phyloP scores from a whole-genome alignment of 2,888 invertebrate species.

The Folsomia candida region DNA sequence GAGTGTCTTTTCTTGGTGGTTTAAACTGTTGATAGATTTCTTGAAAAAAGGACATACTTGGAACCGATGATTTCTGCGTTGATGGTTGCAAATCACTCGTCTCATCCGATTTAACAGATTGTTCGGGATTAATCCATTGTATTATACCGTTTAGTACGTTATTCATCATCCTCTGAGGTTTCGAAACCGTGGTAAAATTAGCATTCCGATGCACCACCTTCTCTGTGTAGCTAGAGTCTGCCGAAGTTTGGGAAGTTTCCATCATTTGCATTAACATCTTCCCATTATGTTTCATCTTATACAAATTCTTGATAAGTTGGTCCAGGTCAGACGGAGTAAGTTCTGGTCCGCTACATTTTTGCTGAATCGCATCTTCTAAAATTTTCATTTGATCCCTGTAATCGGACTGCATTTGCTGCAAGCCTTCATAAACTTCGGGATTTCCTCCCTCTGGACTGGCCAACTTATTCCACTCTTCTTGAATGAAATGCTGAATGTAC shows the following conservation, averaged over 20 bases:
- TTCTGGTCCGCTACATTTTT: not conserved
- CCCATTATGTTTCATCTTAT: slow-evolving; percentile 2
- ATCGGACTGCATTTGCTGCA: slow-evolving; percentile 5
- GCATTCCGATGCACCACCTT: not conserved
- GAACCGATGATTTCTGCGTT: too few relatives aligned
- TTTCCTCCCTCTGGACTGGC: not conserved
- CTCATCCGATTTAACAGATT: too few relatives aligned
- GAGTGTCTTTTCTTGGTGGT: too few relatives aligned
- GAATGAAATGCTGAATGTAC: not conserved
- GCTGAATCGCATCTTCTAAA: not conserved
- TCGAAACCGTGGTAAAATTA: not conserved
- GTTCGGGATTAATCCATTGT: too few relatives aligned
- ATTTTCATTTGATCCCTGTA: not conserved
- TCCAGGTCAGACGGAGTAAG: too few relatives aligned
- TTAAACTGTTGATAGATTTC: too few relatives aligned
- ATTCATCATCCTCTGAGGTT: too few relatives aligned
- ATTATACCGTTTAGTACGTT: too few relatives aligned
- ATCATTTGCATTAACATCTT: not conserved
- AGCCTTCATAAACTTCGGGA: not conserved
- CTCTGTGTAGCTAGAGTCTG: not conserved
- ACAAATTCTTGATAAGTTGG: not conserved
- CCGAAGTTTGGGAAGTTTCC: not conserved
- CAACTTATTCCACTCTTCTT: not conserved
- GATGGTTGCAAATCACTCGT: too few relatives aligned
- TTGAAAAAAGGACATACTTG: too few relatives aligned